Evolutionary conservation across 1,140 invertebrate genomes (phyloP).

Genomic region (Apis cerana): DNA sequence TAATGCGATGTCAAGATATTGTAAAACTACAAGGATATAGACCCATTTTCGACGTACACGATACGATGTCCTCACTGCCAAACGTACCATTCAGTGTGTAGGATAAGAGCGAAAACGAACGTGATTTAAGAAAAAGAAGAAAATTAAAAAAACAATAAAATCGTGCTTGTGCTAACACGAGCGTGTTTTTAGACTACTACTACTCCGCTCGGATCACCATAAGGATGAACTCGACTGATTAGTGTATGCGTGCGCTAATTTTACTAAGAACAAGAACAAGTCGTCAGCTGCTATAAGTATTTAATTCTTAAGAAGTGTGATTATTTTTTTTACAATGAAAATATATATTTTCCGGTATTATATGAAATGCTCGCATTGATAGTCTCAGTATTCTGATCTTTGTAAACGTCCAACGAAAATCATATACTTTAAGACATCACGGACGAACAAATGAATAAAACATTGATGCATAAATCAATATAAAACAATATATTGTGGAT

Average conservation of each 20-base stretch:
- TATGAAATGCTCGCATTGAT: conserved; percentile 78
- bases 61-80: conserved; percentile 78
- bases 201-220: conserved; percentile 61
- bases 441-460: not conserved
- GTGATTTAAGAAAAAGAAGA: conserved; percentile 16
- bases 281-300: conserved; percentile 78
- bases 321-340: conserved; percentile 80
- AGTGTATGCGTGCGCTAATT: conserved; percentile 74
- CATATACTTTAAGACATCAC: not conserved
- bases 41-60: conserved; percentile 67
- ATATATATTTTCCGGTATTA: conserved; percentile 81
- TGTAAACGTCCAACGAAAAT: not conserved
- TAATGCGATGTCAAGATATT: conserved; percentile 50
- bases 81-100: conserved; percentile 72
- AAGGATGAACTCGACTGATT: conserved; percentile 75
- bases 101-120: conserved; percentile 57
- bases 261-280: conserved; percentile 71
- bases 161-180: conserved; percentile 63
- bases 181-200: conserved; percentile 26
- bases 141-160: conserved; percentile 56
- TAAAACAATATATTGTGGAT: not conserved
- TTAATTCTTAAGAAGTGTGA: conserved; percentile 80
- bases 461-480: not conserved
- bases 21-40: conserved; percentile 35
- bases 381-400: conserved; percentile 62